Percentiles rank a stretch among this genome's conserved stretches.
These are phyloP conservation scores for Philhelius pedissequus DNA, from an alignment of 2,888 invertebrate genomes.

Conservation along the genomic window DNA sequence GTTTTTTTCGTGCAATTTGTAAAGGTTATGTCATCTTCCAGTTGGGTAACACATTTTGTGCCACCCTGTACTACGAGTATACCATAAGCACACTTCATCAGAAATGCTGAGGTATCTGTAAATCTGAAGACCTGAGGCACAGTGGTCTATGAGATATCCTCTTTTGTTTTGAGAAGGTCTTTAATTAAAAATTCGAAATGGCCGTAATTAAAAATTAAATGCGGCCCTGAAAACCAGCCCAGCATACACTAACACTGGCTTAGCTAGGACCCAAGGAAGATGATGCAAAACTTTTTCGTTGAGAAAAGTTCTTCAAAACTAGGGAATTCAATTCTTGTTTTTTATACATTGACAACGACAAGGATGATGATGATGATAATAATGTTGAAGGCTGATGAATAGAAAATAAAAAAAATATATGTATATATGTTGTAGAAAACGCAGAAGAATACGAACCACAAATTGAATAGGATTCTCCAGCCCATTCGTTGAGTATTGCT, in stretches of 20 bases:
- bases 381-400: conserved; percentile 56
- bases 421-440: conserved; percentile 7
- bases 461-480: conserved; percentile 52
- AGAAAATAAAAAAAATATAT: conserved; percentile 11
- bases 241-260: conserved; percentile 30
- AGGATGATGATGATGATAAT: conserved; percentile 22
- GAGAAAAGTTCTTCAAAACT: background rate
- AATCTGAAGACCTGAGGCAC: no score
- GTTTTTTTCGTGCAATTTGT: no score
- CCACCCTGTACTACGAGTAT: no score
- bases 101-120: no score
- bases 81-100: no score
- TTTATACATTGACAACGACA: conserved; percentile 47
- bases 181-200: background rate
- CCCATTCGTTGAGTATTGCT: conserved; percentile 5
- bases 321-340: conserved; percentile 43
- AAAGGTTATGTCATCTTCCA: no score
- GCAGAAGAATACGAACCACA: conserved; percentile 45
- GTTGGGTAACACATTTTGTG: no score
- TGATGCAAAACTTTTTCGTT: conserved; percentile 57
- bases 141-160: no score
- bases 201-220: background rate
- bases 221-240: background rate
- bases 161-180: background rate
- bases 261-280: conserved; percentile 39